phyloP scores from a whole-genome alignment of 2,888 invertebrate species.

The Patella ulyssiponensis region DNA sequence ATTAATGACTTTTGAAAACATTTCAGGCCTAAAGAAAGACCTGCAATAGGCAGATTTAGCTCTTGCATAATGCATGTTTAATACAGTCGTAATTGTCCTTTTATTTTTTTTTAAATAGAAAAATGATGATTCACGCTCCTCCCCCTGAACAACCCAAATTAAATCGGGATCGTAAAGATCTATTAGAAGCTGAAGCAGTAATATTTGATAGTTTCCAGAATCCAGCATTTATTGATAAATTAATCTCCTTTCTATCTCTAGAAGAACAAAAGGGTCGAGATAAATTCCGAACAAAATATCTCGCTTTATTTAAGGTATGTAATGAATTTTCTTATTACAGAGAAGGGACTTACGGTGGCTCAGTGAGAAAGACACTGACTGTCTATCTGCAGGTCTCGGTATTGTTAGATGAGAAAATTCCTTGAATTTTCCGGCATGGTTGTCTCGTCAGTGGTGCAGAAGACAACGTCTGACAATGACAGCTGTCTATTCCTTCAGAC shows the following conservation, averaged over 20 bases:
- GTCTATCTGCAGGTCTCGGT: too few species aligned
- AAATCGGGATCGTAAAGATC: slow-evolving; percentile 75
- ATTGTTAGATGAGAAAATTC: too few species aligned
- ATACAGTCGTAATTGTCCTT: background rate
- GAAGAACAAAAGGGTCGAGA: slow-evolving; percentile 91
- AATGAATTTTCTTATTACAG: background rate
- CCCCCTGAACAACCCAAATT: slow-evolving; percentile 78
- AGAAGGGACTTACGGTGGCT: background rate
- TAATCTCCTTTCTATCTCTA: slow-evolving; percentile 82
- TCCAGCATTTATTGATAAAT: slow-evolving; percentile 79
- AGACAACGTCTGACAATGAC: too few species aligned
- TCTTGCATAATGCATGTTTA: too few species aligned
- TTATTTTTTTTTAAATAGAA: slow-evolving; percentile 68
- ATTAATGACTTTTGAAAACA: too few species aligned
- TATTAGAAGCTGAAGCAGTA: slow-evolving; percentile 78
- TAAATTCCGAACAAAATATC: slow-evolving; percentile 81
- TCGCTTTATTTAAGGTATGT: slow-evolving; percentile 82
- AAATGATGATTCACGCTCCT: slow-evolving; percentile 80
- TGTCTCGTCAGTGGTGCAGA: too few species aligned
- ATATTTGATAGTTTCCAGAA: slow-evolving; percentile 81
- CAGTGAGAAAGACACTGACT: background rate
- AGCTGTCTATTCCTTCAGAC: too few species aligned
- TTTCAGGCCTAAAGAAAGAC: too few species aligned
- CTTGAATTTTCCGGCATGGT: too few species aligned
- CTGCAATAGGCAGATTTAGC: too few species aligned